Evolutionary conservation across 30 jellyfish, hydroid and myxozoan species (phyloP).

Genomic region (Cassiopea andromeda): DNA sequence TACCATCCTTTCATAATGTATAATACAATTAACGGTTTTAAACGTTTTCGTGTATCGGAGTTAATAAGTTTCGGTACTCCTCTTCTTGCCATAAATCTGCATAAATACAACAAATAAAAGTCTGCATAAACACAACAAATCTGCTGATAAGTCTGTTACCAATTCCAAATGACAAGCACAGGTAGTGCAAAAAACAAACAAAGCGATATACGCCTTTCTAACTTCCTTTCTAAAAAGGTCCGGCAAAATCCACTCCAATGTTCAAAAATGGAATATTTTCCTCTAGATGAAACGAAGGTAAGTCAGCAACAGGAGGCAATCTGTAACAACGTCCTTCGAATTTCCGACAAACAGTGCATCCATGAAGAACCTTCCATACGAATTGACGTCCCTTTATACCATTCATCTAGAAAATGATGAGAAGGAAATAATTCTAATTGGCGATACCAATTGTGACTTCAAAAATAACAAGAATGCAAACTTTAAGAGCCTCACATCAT

Average conservation of each 20-base stretch:
- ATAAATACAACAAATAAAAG: constrained; percentile 1
- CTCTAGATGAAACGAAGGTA: too few relatives aligned
- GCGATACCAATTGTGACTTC: too few relatives aligned
- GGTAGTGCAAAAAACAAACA: constrained; percentile 63
- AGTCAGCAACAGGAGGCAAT: not conserved
- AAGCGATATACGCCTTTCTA: constrained; percentile 36
- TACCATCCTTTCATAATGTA: constrained; percentile 16
- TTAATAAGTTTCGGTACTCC: constrained; percentile 47
- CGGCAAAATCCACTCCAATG: not conserved
- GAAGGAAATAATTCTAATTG: too few relatives aligned
- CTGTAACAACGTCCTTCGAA: not conserved
- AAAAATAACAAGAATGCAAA: too few relatives aligned
- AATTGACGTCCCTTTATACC: not conserved
- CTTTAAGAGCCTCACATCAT: too few relatives aligned
- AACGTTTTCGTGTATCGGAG: constrained; percentile 64
- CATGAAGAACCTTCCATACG: not conserved
- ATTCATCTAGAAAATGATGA: too few relatives aligned
- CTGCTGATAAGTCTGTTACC: constrained; percentile 49
- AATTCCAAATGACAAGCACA: constrained; percentile 74
- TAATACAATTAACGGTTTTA: not conserved
- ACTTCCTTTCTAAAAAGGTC: not conserved
- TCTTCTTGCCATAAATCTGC: constrained; percentile 56
- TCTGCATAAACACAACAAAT: not conserved
- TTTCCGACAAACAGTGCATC: not conserved
- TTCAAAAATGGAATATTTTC: not conserved